phyloP scores from a whole-genome alignment of 2,113 vertebrate species.

The Vulpes ferrilata region DNA sequence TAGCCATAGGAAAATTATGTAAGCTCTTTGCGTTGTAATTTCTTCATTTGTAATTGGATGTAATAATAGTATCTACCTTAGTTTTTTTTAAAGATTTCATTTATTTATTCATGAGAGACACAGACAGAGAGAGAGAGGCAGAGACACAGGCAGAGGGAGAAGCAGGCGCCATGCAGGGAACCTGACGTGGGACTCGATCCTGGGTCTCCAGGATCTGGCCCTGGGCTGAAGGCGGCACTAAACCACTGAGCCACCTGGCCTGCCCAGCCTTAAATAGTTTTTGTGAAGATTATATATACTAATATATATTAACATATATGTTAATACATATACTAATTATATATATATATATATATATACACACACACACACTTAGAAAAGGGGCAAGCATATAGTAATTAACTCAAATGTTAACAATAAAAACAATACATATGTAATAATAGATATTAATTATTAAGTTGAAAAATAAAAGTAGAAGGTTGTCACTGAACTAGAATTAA shows the following conservation, averaged over 20 bases:
- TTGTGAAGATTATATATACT: neutral
- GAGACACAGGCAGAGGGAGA: too few species aligned
- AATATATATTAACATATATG: neutral
- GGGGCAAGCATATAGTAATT: neutral
- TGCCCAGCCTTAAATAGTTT: neutral
- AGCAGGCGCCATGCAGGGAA: too few species aligned
- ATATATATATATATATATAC: neutral
- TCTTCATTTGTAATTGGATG: neutral
- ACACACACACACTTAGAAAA: neutral
- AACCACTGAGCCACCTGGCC: too few species aligned
- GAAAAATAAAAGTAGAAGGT: neutral
- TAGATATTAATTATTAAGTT: neutral
- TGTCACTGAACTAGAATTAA: neutral
- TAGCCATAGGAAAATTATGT: neutral
- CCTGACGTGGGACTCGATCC: too few species aligned
- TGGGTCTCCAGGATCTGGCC: too few species aligned
- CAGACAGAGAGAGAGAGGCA: too few species aligned
- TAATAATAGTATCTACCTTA: neutral
- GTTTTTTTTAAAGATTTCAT: neutral
- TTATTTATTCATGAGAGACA: too few species aligned
- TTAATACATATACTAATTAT: too few species aligned
- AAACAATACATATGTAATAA: neutral
- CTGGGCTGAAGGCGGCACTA: too few species aligned
- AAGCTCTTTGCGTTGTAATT: neutral
- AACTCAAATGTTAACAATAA: neutral